Conservation (phyloP, 1,140 invertebrate species). For the Pissodes strobi region DNA sequence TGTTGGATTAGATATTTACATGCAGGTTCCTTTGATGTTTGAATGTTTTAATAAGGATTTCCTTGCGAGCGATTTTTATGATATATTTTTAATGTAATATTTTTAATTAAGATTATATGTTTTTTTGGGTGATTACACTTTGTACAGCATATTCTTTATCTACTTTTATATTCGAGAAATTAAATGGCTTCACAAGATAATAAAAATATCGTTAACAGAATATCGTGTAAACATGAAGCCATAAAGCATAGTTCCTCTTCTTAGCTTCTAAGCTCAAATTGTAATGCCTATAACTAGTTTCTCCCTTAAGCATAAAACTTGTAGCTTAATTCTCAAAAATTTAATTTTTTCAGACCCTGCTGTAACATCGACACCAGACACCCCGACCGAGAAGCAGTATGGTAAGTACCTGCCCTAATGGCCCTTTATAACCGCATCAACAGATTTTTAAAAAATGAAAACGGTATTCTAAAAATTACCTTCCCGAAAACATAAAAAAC, state of each 20-base stretch:
- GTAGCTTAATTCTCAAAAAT: not conserved
- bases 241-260: not conserved
- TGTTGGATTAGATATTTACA: too few species aligned
- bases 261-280: not conserved
- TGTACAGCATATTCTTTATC: too few species aligned
- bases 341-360: constrained; percentile 24
- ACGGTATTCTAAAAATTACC: not conserved
- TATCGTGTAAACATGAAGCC: too few species aligned
- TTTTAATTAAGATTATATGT: too few species aligned
- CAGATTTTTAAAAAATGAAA: not conserved
- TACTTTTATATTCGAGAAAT: too few species aligned
- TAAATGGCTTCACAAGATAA: too few species aligned
- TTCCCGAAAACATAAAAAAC: not conserved
- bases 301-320: not conserved
- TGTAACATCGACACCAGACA: constrained; percentile 23
- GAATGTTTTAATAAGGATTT: too few species aligned
- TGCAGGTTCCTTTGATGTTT: too few species aligned
- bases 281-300: not conserved
- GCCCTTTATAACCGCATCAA: not conserved
- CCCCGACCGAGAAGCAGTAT: constrained; percentile 29
- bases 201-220: too few species aligned
- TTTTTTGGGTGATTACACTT: too few species aligned
- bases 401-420: constrained; percentile 13
- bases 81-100: too few species aligned
- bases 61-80: too few species aligned